Evolutionary conservation across 2,113 vertebrate genomes (phyloP), one percentile per base, ranked within the genome.

Genomic region (Notarius lentiginosus): DNA sequence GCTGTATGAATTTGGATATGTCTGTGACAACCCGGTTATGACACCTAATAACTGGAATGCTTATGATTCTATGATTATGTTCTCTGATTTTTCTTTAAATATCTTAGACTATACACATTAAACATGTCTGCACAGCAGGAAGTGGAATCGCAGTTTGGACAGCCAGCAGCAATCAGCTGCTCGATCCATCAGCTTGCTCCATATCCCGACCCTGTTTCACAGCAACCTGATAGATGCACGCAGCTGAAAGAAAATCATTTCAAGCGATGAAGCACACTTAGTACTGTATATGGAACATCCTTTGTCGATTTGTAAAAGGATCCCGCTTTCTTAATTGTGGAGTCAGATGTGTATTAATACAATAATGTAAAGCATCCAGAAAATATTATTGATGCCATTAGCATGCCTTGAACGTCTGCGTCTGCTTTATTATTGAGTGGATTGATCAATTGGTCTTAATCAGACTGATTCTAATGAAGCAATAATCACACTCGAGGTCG

Each of bases 21-120:
- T 0, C 18, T 61, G 18, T 63, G 22, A 63, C 24, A 61, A 61
- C 20, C 20, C 60, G 18, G 60, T 22, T 61, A 20, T 22, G 60
- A 14, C 15, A 15, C 17, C 27, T 30, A 80, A 80, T 58, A 58
- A 18, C 55, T 30, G 4, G 58, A 56, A 34, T 60, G 56, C 1
- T 22, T 60, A 56, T 56, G 76, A 53, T 79, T 12, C 3, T 12
- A 56, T 11, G 2, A 41, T 41, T 41, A 41, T 41, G 41, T 41
- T 41, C 75, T 77, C 24, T 20, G 14, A 79, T 79, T 79, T 27
- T 79, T 58, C 77, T 79, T 79, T 18, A 79, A 79, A 79, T 30
- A 56, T 79, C 51, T 8, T 18, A 30, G 24, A 79, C 1, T 17
- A 17, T 56, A 30, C 7, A 3, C 53, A 79, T 56, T 53, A 18